A percentile compares a stretch with the other conserved stretches of the same genome.
phyloP scores from a whole-genome alignment of 2,113 vertebrate genomes.

The Tachycineta bicolor region DNA sequence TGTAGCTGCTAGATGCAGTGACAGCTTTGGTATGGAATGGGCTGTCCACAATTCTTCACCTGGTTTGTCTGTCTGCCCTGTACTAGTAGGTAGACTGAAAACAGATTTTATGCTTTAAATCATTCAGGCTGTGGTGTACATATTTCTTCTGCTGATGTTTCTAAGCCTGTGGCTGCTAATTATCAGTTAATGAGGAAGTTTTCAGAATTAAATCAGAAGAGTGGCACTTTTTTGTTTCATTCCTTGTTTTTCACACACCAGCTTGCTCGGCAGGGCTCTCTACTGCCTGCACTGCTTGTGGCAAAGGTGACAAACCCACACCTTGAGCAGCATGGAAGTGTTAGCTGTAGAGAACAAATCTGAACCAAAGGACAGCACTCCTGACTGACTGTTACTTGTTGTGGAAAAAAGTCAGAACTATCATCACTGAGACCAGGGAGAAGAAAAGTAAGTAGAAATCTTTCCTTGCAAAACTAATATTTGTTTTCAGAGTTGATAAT shows the following conservation, averaged over 20 bases:
- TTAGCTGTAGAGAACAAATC: background rate
- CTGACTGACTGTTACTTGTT: background rate
- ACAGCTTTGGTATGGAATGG: background rate
- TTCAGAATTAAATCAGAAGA: background rate
- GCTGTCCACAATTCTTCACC: background rate
- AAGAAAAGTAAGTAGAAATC: background rate
- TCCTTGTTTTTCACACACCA: background rate
- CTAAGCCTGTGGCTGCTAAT: background rate
- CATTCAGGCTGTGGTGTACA: too few relatives aligned
- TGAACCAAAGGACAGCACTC: background rate
- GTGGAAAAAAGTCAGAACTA: background rate
- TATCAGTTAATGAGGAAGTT: background rate
- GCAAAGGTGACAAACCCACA: background rate
- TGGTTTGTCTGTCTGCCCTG: background rate
- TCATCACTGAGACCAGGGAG: background rate
- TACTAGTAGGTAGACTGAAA: background rate
- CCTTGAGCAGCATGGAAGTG: background rate
- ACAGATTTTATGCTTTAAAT: background rate
- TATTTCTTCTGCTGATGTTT: background rate
- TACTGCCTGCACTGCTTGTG: background rate
- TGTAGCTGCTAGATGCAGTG: background rate
- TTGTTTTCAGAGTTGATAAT: background rate
- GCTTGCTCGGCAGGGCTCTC: fast-evolving
- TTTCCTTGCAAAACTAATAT: background rate
- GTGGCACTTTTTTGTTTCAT: background rate